These are phyloP conservation scores for Leiothrix lutea DNA, from an alignment of 2,113 vertebrate species.

Conservation along the genomic window DNA sequence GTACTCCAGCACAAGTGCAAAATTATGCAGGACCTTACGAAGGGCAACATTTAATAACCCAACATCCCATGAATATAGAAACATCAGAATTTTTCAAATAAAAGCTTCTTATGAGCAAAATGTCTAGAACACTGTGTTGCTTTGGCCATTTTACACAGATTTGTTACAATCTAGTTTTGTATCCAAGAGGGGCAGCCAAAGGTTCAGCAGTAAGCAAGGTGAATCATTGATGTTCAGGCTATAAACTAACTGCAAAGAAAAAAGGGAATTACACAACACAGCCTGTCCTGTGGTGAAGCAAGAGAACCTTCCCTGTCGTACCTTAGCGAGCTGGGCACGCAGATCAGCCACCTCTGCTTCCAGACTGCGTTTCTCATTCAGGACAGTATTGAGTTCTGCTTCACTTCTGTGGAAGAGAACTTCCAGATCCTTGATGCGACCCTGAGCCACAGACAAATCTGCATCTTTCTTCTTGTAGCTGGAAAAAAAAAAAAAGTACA, in stretches of 20 bases:
- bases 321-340: conserved; percentile 88
- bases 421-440: conserved; percentile 86
- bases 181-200: background rate
- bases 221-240: background rate
- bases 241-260: background rate
- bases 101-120: background rate
- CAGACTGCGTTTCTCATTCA: conserved; percentile 82
- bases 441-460: conserved; percentile 81
- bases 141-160: background rate
- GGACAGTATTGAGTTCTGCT: conserved; percentile 82
- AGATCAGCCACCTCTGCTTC: conserved; percentile 83
- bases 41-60: background rate
- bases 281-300: background rate
- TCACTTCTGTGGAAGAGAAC: conserved; percentile 86
- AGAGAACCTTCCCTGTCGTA: background rate
- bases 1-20: background rate
- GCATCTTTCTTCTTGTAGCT: conserved; percentile 91
- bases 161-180: background rate
- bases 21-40: background rate
- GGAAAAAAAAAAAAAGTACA: background rate
- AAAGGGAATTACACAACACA: background rate
- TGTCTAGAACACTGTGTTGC: background rate
- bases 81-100: background rate
- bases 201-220: background rate
- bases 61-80: background rate